Base-by-base conservation (phyloP, 2,888 invertebrate genomes). In the Chrysina gloriosa region DNA sequence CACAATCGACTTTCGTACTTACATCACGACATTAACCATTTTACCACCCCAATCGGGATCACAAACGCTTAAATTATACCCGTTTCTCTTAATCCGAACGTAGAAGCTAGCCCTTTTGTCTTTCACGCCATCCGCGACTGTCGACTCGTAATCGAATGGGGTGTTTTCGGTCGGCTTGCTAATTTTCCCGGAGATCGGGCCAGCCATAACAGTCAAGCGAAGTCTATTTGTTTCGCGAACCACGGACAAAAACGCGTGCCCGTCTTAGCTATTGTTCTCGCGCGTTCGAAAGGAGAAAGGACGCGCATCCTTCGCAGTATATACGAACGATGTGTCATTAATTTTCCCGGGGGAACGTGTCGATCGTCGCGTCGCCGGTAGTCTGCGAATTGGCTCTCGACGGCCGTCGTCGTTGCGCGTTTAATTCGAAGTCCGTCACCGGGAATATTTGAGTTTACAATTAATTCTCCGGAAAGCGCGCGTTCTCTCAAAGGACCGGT, bases 371-470 rank as follows among this genome's bases (percentile, higher is more conserved):
- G 21, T 34, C 23, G 23, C 7, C 31, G 14, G n/a, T 31, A 61
- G 39, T 61, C 16, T 42, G 61, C 42, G n/a, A 36, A 11, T 36
- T 14, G 36, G 4, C 36, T n/a, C 29, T 5, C 29, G 29, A 29
- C 29, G 29, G 3, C 29, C 36, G 36, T 11, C 9, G 36, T 61
- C 34, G 61, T 21, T 61, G 39, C 42, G 16, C 23, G 61, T 61
- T 36, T 56, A 61, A 61, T 61, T 42, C 19, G 42, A 61, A 61
- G 42, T 61, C 39, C 23, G 61, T 61, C 61, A 61, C 34, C 19
- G 61, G 39, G 42, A 61, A 61, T 61, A 61, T 61, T 61, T 61
- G 42, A 61, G 61, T 61, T 61, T 61, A 36, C 39, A 61, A 61
- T 61, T 61, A 61, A 61, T n/a, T 23, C 36, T n/a, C 54, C 9